Base-by-base conservation (phyloP, 2,113 vertebrate genomes). In the Brachyhypopomus occidentalis region DNA sequence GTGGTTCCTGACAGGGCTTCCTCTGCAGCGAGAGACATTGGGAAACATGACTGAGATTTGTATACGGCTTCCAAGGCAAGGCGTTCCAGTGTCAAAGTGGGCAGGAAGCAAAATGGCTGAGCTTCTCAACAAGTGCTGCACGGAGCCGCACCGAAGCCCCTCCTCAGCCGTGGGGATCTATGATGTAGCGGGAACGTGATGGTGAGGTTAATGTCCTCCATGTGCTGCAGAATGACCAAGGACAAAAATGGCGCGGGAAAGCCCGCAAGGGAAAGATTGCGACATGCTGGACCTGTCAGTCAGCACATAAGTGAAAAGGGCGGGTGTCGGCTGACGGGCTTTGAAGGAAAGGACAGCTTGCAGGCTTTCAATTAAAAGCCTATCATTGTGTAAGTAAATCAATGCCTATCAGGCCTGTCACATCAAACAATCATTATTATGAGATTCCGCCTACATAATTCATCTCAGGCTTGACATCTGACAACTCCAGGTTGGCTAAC, bases 311-410 rank as follows among this genome's bases (percentile, higher is more conserved):
- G 91, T 90, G 89, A 92, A 91, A 92, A 76, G 91, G 89, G 87
- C 89, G 85, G 93, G 92, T 93, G 94, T 95, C 94, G 91, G 87
- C 88, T 75, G 92, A 92, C 84, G 91, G 93, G 93, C 93, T 96
- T 96, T 96, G 94, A 97, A 94, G 95, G 95, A 92, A 52, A 93
- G 91, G 92, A 87, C 91, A 92, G 93, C 94, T 93, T 3, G 82
- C 92, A 93, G 95, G 94, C 93, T 94, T 94, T 96, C 95, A 96
- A 96, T 97, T 97, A 98, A 97, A 96, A 95, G 95, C 93, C 94
- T 94, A 95, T 97, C 95, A 94, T 93, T 94, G 92, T 94, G 94
- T 91, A 92, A 95, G 95, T 96, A 96, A 97, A 96, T 96, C 95
- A 95, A 93, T 90, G 92, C 93, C 95, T 91, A 95, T 96, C 95